Conservation (phyloP, 1,140 invertebrate genomes). For the Lepidurus couesii region DNA sequence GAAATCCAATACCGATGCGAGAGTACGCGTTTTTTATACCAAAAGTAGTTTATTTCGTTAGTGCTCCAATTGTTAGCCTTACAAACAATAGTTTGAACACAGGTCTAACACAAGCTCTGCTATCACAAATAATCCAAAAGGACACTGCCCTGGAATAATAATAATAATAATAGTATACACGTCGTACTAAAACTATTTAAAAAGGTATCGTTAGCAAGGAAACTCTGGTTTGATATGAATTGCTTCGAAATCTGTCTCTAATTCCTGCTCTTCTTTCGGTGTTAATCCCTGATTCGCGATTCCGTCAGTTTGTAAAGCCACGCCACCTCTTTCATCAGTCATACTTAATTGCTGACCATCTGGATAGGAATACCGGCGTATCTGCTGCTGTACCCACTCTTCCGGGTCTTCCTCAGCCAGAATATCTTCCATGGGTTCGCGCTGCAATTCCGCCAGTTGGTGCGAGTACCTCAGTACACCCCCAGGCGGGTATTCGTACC, state of each 20-base stretch:
- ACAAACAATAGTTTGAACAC: too few relatives aligned
- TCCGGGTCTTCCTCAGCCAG: not conserved
- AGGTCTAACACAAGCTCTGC: too few relatives aligned
- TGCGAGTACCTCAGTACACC: not conserved
- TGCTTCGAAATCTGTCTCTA: not conserved
- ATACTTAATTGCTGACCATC: not conserved
- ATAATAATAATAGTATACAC: too few relatives aligned
- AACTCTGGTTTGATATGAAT: not conserved
- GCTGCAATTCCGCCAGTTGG: not conserved
- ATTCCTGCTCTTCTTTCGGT: not conserved
- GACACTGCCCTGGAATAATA: too few relatives aligned
- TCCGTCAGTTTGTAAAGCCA: not conserved
- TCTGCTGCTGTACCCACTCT: slow-evolving; percentile 1
- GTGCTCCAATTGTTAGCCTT: too few relatives aligned
- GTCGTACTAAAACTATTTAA: too few relatives aligned
- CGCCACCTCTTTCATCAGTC: not conserved
- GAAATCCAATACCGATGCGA: too few relatives aligned
- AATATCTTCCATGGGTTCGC: not conserved
- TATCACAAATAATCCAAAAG: too few relatives aligned
- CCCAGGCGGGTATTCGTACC: not conserved
- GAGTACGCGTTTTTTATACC: too few relatives aligned
- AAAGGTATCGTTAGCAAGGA: not conserved
- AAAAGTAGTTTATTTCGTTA: too few relatives aligned
- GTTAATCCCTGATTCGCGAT: not conserved
- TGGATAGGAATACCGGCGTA: not conserved